These are phyloP conservation scores for Ranitomeya variabilis DNA, from an alignment of 2,113 vertebrate species.

Conservation along the genomic window DNA sequence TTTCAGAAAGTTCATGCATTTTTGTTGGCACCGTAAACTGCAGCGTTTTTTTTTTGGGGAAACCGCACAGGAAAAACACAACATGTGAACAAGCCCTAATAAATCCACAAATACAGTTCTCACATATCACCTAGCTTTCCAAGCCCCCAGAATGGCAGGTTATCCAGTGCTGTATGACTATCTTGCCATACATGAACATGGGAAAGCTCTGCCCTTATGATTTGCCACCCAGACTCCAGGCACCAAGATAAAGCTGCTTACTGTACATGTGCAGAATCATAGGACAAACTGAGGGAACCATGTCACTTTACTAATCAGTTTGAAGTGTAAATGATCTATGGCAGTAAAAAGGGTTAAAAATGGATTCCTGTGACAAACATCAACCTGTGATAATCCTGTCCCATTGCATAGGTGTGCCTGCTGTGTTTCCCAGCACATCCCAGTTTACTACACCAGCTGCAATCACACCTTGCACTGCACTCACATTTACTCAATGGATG, in stretches of 20 bases:
- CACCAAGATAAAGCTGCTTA: too few relatives aligned
- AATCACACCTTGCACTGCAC: neutral
- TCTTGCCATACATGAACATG: too few relatives aligned
- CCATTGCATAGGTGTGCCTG: slow-evolving; percentile 47
- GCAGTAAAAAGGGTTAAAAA: slow-evolving; percentile 27
- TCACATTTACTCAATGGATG: neutral
- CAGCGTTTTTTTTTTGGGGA: too few relatives aligned
- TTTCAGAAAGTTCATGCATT: too few relatives aligned
- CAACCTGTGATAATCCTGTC: slow-evolving; percentile 45
- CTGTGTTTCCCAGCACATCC: slow-evolving; percentile 17
- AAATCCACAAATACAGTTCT: neutral
- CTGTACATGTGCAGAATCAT: too few relatives aligned
- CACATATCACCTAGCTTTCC: neutral
- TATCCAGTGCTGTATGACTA: too few relatives aligned
- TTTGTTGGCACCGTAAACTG: too few relatives aligned
- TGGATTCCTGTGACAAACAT: slow-evolving; percentile 30
- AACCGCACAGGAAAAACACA: too few relatives aligned
- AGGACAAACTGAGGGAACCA: too few relatives aligned
- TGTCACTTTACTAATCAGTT: neutral
- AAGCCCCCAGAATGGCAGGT: neutral
- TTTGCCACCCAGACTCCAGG: too few relatives aligned
- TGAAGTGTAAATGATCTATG: neutral
- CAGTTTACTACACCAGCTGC: slow-evolving; percentile 4
- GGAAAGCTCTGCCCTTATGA: too few relatives aligned
- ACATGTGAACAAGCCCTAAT: too few relatives aligned